A percentile compares a stretch with the other conserved stretches of the same genome.
These are phyloP conservation scores for Protonemura montana DNA, from an alignment of 2,888 invertebrate species.

Conservation along the genomic window DNA sequence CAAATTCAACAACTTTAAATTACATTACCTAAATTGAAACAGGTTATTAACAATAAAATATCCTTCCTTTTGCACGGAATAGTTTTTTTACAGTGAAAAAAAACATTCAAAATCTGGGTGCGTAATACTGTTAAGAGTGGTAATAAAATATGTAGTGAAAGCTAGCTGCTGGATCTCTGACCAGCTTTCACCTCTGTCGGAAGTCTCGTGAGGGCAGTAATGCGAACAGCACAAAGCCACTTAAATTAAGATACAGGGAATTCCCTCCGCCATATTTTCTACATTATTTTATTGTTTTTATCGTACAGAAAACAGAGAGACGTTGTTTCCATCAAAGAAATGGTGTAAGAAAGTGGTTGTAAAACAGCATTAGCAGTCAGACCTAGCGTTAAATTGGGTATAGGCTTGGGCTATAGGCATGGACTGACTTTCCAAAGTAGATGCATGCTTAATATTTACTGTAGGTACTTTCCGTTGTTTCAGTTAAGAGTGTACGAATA, in stretches of 20 bases:
- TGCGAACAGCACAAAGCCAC: not conserved
- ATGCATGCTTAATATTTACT: not conserved
- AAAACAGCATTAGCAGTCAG: not conserved
- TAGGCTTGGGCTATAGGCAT: not conserved
- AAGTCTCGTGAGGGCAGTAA: not conserved
- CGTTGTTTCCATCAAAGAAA: not conserved
- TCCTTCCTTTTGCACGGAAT: not conserved
- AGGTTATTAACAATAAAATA: not conserved
- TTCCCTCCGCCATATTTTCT: not conserved
- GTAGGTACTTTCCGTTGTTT: not conserved
- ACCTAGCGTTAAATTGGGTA: not conserved
- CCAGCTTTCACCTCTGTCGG: not conserved
- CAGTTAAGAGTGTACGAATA: too few species aligned
- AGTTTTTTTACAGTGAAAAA: not conserved
- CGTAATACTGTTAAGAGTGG: not conserved
- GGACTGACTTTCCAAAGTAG: not conserved
- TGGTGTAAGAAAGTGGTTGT: not conserved
- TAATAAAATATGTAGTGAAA: not conserved
- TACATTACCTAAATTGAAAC: not conserved
- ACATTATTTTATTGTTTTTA: not conserved
- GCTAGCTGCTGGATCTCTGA: not conserved
- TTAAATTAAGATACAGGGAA: not conserved
- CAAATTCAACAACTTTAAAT: not conserved
- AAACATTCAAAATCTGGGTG: not conserved
- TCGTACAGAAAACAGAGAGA: not conserved